phyloP scores from a whole-genome alignment of 2,113 vertebrate species.

The Typhlomys cinereus region DNA sequence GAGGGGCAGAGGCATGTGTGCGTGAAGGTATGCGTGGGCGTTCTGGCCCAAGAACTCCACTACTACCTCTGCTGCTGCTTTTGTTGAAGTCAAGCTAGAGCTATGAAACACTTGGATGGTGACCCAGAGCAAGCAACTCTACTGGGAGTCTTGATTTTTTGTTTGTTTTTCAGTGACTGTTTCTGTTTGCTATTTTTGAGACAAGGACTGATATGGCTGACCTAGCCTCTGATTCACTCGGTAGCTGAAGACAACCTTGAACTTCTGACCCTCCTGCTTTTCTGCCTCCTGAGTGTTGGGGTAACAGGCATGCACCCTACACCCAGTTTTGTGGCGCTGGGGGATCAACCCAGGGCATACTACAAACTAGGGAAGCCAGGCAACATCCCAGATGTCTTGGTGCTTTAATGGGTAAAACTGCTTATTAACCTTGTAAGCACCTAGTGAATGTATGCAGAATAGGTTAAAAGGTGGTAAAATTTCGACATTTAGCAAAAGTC shows the following conservation, averaged over 20 bases:
- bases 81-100: background rate
- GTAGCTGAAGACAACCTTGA: too few relatives aligned
- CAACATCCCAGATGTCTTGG: background rate
- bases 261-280: too few relatives aligned
- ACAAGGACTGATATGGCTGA: too few relatives aligned
- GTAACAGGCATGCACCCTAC: background rate
- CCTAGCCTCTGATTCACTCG: too few relatives aligned
- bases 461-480: background rate
- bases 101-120: background rate
- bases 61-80: background rate
- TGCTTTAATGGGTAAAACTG: background rate
- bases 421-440: background rate
- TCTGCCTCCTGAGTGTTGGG: too few relatives aligned
- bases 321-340: background rate
- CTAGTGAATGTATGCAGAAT: background rate
- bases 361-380: background rate
- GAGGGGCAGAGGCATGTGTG: background rate
- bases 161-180: background rate
- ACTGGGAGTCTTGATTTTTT: background rate
- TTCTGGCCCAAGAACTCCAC: background rate
- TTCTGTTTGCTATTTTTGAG: background rate
- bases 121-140: background rate
- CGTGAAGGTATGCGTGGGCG: background rate
- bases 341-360: background rate
- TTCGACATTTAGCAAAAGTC: background rate